phyloP scores from a whole-genome alignment of 2,888 invertebrate species.

The Pediacus dermestoides region DNA sequence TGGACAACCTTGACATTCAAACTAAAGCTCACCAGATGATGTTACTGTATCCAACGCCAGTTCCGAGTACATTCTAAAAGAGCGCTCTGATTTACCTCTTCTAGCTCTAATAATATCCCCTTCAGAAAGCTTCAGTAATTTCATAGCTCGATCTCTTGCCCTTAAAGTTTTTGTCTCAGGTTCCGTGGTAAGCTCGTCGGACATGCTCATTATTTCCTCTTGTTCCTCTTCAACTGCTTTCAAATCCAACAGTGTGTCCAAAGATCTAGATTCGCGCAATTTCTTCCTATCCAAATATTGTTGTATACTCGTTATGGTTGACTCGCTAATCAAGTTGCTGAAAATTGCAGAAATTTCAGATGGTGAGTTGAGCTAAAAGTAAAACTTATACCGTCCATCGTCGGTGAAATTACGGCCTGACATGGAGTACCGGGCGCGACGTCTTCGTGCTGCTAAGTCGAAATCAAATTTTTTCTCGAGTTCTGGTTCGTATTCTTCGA shows the following conservation, averaged over 20 bases:
- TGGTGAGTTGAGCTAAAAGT: neutral
- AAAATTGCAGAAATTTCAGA: neutral
- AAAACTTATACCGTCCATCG: slow-evolving; percentile 5
- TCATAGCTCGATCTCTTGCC: slow-evolving; percentile 21
- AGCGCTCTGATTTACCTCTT: slow-evolving; percentile 5
- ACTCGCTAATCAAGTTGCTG: slow-evolving; percentile 28
- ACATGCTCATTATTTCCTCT: slow-evolving; percentile 18
- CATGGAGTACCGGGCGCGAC: slow-evolving; percentile 3
- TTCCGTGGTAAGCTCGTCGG: slow-evolving; percentile 7
- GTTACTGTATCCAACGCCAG: slow-evolving; percentile 9
- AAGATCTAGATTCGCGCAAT: slow-evolving; percentile 26
- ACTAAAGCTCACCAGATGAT: too few relatives aligned
- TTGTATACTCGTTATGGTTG: slow-evolving; percentile 29
- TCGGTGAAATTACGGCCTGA: neutral
- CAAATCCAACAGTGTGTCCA: slow-evolving; percentile 31
- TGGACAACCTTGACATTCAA: slow-evolving; percentile 1
- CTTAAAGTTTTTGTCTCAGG: slow-evolving; percentile 11
- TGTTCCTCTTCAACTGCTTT: slow-evolving; percentile 28
- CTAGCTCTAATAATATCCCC: slow-evolving; percentile 24
- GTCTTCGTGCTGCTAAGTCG: neutral
- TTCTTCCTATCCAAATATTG: slow-evolving; percentile 22
- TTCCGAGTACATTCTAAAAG: slow-evolving; percentile 5
- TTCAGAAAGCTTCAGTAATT: slow-evolving; percentile 24
- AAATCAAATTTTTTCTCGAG: too few relatives aligned
- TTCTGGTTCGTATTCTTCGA: too few relatives aligned